Evolutionary conservation across 2,888 invertebrate species (phyloP).

Genomic region (Archaeoteleia sp.): DNA sequence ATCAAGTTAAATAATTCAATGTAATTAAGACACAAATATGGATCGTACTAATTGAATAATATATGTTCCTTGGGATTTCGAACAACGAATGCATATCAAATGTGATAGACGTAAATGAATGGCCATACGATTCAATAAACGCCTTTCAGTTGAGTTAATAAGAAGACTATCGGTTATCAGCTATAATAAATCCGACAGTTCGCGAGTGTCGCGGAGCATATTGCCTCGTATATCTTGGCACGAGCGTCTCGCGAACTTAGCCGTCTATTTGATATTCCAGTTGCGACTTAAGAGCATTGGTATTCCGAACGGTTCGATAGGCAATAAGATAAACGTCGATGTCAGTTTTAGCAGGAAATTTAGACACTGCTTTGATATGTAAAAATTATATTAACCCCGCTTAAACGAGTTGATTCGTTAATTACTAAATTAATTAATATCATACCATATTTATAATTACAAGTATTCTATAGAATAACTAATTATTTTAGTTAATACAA

Average conservation of each 20-base stretch:
- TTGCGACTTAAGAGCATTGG: constrained; percentile 50
- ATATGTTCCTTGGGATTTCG: too few species aligned
- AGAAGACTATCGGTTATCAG: constrained; percentile 69
- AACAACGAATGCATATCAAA: too few species aligned
- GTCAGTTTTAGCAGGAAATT: constrained; percentile 38
- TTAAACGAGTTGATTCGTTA: too few species aligned
- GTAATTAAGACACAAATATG: too few species aligned
- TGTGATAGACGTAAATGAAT: too few species aligned
- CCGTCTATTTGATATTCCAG: constrained; percentile 67
- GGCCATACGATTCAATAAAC: constrained; percentile 49
- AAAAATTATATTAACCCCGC: constrained; percentile 54
- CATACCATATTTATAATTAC: too few species aligned
- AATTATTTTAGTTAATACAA: too few species aligned
- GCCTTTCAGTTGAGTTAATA: constrained; percentile 60
- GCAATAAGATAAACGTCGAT: constrained; percentile 49
- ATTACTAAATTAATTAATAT: too few species aligned
- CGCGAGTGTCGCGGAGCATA: constrained; percentile 66
- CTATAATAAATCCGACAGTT: constrained; percentile 67
- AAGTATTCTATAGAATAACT: too few species aligned
- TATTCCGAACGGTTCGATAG: constrained; percentile 51
- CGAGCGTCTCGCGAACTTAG: constrained; percentile 61
- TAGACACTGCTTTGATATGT: constrained; percentile 30
- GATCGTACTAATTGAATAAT: too few species aligned
- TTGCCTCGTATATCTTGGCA: constrained; percentile 70
- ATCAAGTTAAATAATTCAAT: too few species aligned